Conservation (phyloP, 2,113 vertebrate genomes). For the Callipepla californica region DNA sequence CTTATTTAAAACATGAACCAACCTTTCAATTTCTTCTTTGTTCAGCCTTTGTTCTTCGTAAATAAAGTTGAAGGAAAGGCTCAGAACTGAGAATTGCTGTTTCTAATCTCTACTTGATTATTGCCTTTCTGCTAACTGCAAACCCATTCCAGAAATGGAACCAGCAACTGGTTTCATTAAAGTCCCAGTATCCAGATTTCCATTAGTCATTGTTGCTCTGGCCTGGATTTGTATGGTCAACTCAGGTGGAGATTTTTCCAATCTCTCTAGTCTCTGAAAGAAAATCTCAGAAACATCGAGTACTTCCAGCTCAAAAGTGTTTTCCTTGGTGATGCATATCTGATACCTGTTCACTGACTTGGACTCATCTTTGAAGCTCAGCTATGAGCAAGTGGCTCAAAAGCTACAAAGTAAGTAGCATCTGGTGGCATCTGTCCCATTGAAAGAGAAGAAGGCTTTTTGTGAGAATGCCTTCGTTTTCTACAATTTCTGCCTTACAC, state of each 20-base stretch:
- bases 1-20: neutral
- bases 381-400: neutral
- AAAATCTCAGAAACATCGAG: neutral
- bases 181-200: neutral
- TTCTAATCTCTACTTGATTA: neutral
- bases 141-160: neutral
- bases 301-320: neutral
- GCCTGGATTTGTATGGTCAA: neutral
- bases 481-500: neutral
- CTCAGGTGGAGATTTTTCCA: neutral
- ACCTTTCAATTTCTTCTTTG: neutral
- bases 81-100: neutral
- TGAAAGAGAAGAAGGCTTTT: neutral
- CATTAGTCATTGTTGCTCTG: fast-evolving
- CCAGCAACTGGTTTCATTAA: neutral
- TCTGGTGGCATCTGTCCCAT: neutral
- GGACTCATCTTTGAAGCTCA: neutral
- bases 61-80: neutral
- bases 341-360: neutral
- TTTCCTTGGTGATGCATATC: neutral
- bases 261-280: neutral
- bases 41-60: neutral
- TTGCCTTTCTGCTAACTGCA: neutral
- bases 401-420: neutral
- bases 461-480: neutral